phyloP scores from a whole-genome alignment of 2,888 invertebrate genomes.

The Aphidoletes aphidimyza region DNA sequence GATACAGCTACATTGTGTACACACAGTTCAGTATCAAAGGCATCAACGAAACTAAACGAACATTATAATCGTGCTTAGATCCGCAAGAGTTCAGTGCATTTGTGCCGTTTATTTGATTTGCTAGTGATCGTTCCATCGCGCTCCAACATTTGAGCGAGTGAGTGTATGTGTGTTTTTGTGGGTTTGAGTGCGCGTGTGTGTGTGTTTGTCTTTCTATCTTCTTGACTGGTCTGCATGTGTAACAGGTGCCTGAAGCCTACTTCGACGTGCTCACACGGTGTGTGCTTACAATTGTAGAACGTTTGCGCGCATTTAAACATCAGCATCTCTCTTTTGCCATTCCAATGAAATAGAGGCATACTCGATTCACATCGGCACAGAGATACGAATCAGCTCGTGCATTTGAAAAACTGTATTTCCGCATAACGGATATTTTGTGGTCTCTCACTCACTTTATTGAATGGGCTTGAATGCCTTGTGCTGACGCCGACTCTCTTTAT shows the following conservation, averaged over 20 bases:
- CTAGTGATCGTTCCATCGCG: too few species aligned
- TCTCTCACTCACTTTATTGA: background rate
- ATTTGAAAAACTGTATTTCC: conserved; percentile 47
- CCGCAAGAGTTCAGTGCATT: background rate
- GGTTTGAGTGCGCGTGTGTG: too few species aligned
- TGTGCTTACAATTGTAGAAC: conserved; percentile 19
- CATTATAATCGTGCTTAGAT: conserved; percentile 10
- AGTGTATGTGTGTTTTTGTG: too few species aligned
- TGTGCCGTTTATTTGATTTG: conserved; percentile 42
- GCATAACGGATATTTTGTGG: conserved; percentile 45
- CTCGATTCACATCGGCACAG: conserved; percentile 5
- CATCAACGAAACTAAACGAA: background rate
- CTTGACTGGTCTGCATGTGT: background rate
- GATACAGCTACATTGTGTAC: background rate
- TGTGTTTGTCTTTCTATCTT: background rate
- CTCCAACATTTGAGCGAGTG: too few species aligned
- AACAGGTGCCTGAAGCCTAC: conserved; percentile 51
- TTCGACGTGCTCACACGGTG: background rate
- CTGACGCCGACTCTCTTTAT: background rate
- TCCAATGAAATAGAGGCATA: background rate
- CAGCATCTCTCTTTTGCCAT: background rate
- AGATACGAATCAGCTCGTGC: conserved; percentile 5
- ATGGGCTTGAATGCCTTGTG: too few species aligned
- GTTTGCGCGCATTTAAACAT: too few species aligned
- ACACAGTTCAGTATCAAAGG: background rate